A percentile compares a stretch with the other conserved stretches of the same genome.
phyloP scores from a whole-genome alignment of 2,113 vertebrate species.

The Budorcas taxicolor region DNA sequence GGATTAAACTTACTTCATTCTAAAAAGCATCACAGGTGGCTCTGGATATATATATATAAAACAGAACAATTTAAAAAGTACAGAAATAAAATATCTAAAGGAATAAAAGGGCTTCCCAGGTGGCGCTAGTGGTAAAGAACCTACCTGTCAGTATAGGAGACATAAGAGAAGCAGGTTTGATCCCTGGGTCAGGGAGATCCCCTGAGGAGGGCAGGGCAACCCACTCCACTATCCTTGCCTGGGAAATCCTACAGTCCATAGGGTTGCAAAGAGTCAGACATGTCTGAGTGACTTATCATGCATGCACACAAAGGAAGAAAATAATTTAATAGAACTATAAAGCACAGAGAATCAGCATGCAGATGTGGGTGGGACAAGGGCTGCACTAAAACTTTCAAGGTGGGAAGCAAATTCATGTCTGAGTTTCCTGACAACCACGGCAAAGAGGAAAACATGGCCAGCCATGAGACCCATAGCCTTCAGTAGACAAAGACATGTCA shows the following conservation, averaged over 20 bases:
- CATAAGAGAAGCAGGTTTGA: background rate
- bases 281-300: background rate
- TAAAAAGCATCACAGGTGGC: background rate
- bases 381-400: background rate
- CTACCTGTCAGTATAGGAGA: background rate
- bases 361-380: background rate
- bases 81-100: background rate
- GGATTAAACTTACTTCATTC: background rate
- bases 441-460: background rate
- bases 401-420: background rate
- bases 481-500: background rate
- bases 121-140: background rate
- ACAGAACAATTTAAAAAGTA: background rate
- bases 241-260: background rate
- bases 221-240: background rate
- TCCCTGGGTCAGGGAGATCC: background rate
- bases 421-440: background rate
- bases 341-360: background rate
- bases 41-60: background rate
- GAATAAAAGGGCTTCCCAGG: background rate
- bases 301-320: background rate
- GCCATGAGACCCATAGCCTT: background rate
- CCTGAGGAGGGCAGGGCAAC: background rate
- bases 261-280: background rate
- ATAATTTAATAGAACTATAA: background rate